A percentile compares a stretch with the other conserved stretches of the same genome.
Evolutionary conservation across 1,140 invertebrate species (phyloP).

Genomic region (Whitmania pigra): DNA sequence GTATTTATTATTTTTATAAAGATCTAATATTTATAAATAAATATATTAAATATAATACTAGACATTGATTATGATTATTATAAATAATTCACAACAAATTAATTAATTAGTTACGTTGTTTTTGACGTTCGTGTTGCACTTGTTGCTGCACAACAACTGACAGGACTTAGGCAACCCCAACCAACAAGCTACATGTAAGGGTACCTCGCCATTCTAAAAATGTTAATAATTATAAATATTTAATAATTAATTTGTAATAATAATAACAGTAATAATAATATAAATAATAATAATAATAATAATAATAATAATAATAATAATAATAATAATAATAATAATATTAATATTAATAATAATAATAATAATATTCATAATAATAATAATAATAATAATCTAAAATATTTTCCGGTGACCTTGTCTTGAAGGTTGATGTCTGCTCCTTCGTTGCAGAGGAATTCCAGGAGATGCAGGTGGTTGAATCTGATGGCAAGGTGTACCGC

Average conservation of each 20-base stretch:
- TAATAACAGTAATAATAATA: background rate
- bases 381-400: background rate
- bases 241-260: too few relatives aligned
- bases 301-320: background rate
- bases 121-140: background rate
- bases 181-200: background rate
- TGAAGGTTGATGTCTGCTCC: slow-evolving; percentile 44
- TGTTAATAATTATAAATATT: background rate
- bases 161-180: background rate
- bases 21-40: background rate
- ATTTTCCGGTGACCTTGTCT: slow-evolving; percentile 41
- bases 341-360: background rate
- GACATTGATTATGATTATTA: too few relatives aligned
- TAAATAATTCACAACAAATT: too few relatives aligned
- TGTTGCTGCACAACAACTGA: background rate
- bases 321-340: slow-evolving; percentile 1
- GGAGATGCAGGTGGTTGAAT: slow-evolving; percentile 46
- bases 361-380: background rate
- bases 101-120: background rate
- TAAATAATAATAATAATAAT: background rate
- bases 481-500: slow-evolving; percentile 49
- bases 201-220: background rate
- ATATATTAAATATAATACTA: background rate
- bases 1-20: slow-evolving; percentile 7
- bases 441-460: slow-evolving; percentile 41